Evolutionary conservation across 2,113 vertebrate genomes (phyloP), one percentile per base, ranked within the genome.

Genomic region (Saccopteryx leptura): DNA sequence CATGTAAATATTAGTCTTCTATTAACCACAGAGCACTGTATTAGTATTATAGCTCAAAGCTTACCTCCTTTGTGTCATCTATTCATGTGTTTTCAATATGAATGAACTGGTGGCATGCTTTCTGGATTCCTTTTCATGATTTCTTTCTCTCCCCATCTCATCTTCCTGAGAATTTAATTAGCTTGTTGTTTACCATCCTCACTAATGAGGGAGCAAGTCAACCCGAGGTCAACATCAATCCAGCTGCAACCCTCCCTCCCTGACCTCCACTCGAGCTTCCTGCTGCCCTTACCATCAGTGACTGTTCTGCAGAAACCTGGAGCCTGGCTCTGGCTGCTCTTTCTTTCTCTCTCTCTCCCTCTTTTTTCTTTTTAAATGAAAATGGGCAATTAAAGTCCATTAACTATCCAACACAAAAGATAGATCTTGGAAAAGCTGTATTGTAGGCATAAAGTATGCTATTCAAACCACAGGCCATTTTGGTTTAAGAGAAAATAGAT

Each of bases 81-180:
- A 9, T 26, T 60, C 56, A 1, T 17, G 48, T 21, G 39, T 18
- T 79, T 94, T 89, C n/a, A 60, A 21, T 33, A 15, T 56, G 60
- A 84, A 52, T 71, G 39, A 79, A 50, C 26, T 19, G 24, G 9
- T 6, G n/a, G 39, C 7, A 4, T 56, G 60, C 28, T 87, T 91
- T 71, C 71, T 33, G 28, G 76, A 76, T 74, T n/a, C 18, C 46
- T 87, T 82, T 94, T 58, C 33, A 50, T 56, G 69, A 75, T 85
- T 75, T 91, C 13, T 63, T 84, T 92, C 17, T 83, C 65, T n/a
- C 39, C 28, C 33, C 78, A 79, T 61, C 66, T 60, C 50, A 50
- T 66, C 75, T 94, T 94, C 58, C 50, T 58, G 26, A 79, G 31
- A 92, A 75, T 65, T 88, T 79, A 91, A 74, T 83, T 91, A 54